These are phyloP conservation scores for Ceratosolen solmsi DNA, from an alignment of 1,140 invertebrate species.

Conservation along the genomic window DNA sequence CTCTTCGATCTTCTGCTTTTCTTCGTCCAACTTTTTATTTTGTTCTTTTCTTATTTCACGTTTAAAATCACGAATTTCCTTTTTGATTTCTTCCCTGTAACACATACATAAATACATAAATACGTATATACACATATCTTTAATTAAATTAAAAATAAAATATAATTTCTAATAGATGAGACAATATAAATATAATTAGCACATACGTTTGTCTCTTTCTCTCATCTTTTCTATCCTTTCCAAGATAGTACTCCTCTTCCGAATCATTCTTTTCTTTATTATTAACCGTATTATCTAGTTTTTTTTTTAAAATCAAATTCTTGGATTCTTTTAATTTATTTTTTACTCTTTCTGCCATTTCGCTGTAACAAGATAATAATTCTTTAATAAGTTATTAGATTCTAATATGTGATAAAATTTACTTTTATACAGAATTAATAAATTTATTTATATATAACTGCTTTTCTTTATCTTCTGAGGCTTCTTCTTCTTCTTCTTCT, in stretches of 20 bases:
- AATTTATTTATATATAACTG: too few species aligned
- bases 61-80: slow-evolving; percentile 84
- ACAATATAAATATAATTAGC: not conserved
- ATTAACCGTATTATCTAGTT: slow-evolving; percentile 59
- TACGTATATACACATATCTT: too few species aligned
- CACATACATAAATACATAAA: slow-evolving; percentile 17
- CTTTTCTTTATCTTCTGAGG: slow-evolving; percentile 55
- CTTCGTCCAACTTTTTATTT: slow-evolving; percentile 74
- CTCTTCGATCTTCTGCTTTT: slow-evolving; percentile 70
- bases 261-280: slow-evolving; percentile 60
- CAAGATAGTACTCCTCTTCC: slow-evolving; percentile 79
- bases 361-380: slow-evolving; percentile 58
- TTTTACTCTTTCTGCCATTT: slow-evolving; percentile 72
- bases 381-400: too few species aligned
- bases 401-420: too few species aligned
- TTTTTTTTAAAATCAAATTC: slow-evolving; percentile 64
- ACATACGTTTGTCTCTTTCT: slow-evolving; percentile 80
- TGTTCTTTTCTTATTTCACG: slow-evolving; percentile 79
- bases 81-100: slow-evolving; percentile 83
- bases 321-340: slow-evolving; percentile 74
- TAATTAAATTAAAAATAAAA: not conserved
- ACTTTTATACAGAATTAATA: too few species aligned
- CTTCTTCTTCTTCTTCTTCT: not conserved
- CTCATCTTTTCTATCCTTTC: slow-evolving; percentile 80
- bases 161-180: slow-evolving; percentile 43